Evolutionary conservation across 2,113 vertebrate genomes (phyloP).

Genomic region (Embiotoca jacksoni): DNA sequence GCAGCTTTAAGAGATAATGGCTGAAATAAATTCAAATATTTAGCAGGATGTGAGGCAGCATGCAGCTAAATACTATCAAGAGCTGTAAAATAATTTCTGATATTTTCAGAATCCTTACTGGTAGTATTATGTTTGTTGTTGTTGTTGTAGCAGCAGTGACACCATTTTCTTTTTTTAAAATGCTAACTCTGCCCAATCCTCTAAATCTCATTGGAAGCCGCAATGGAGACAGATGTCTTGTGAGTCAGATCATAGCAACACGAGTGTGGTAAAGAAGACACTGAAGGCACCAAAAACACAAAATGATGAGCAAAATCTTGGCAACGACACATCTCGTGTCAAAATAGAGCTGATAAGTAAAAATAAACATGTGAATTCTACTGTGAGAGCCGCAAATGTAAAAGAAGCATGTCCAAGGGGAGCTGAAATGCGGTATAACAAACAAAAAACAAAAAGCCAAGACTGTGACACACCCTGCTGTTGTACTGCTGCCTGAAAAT

Average conservation of each 20-base stretch:
- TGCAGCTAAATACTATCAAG: slow-evolving; percentile 38
- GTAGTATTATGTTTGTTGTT: slow-evolving; percentile 8
- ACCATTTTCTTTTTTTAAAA: slow-evolving; percentile 29
- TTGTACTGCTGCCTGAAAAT: slow-evolving; percentile 41
- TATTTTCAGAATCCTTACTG: slow-evolving; percentile 7
- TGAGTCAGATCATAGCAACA: slow-evolving; percentile 63
- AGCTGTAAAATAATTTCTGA: slow-evolving; percentile 4
- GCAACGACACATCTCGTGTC: slow-evolving; percentile 40
- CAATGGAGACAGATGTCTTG: slow-evolving; percentile 63
- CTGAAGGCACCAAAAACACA: slow-evolving; percentile 57
- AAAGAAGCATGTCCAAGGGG: slow-evolving; percentile 27
- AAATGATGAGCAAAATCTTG: slow-evolving; percentile 56
- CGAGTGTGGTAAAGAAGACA: slow-evolving; percentile 47
- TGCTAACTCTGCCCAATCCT: slow-evolving; percentile 29
- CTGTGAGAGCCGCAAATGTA: slow-evolving; percentile 32
- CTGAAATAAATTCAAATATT: slow-evolving; percentile 44
- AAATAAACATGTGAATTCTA: slow-evolving; percentile 52
- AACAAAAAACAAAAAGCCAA: slow-evolving; percentile 24
- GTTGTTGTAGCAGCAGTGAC: slow-evolving; percentile 17
- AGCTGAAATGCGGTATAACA: slow-evolving; percentile 41
- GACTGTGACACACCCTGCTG: slow-evolving; percentile 41
- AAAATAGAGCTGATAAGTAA: slow-evolving; percentile 43
- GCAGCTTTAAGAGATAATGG: slow-evolving; percentile 44
- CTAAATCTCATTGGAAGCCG: slow-evolving; percentile 48
- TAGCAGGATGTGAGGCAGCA: slow-evolving; percentile 29